Conservation (phyloP, 2,797 vertebrate genomes). For the Oreortyx pictus region DNA sequence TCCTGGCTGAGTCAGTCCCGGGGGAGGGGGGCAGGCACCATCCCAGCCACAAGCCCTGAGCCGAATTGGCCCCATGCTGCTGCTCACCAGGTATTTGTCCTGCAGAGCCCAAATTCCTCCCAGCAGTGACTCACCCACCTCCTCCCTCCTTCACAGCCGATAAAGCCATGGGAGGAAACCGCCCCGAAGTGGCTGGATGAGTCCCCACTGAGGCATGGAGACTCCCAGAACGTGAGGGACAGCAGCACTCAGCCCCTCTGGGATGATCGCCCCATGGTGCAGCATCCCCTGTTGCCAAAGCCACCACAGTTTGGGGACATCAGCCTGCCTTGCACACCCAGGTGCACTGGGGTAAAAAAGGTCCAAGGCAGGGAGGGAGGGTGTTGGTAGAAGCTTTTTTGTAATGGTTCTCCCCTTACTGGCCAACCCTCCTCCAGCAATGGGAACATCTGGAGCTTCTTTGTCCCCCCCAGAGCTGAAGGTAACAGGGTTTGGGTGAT, state of each 20-base stretch:
- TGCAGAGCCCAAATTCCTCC: background rate
- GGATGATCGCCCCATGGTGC: background rate
- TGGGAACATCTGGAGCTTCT: background rate
- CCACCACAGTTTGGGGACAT: background rate
- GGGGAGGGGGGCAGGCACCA: background rate
- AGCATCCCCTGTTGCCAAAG: background rate
- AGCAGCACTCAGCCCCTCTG: accelerated
- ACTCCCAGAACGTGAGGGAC: background rate
- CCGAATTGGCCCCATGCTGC: background rate
- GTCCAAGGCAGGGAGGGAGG: background rate
- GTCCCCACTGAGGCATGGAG: accelerated
- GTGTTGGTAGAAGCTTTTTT: background rate
- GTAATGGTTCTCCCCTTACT: background rate
- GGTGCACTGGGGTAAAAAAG: background rate
- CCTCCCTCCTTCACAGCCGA: background rate
- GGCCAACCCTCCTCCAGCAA: background rate
- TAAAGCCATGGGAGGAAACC: background rate
- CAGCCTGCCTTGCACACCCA: background rate
- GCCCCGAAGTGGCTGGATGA: accelerated
- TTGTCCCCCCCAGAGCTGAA: background rate
- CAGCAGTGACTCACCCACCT: slow-evolving; percentile 1
- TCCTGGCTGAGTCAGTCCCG: background rate
- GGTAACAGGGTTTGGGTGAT: background rate
- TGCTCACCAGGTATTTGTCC: slow-evolving; percentile 27
- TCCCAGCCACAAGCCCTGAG: background rate